Evolutionary conservation across 2,888 invertebrate species (phyloP).

Genomic region (Apeira syringaria): DNA sequence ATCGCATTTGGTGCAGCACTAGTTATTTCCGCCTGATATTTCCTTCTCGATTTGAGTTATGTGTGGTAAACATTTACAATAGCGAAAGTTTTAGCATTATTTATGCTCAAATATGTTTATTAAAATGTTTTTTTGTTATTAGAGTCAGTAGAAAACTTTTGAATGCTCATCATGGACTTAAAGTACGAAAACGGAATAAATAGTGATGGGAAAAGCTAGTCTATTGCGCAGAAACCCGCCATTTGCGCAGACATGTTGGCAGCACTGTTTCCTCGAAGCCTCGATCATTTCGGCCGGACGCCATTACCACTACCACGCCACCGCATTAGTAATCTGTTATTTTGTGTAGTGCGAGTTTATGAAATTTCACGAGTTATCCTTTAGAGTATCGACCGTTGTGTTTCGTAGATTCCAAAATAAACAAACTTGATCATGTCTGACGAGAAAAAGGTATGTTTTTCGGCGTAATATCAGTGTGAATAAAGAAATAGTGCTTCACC

Average conservation of each 20-base stretch:
- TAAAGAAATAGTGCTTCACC: conserved; percentile 45
- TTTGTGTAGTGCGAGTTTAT: conserved; percentile 60
- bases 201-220: conserved; percentile 17
- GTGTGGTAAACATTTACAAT: too few relatives aligned
- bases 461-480: conserved; percentile 59
- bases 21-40: not conserved
- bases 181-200: conserved; percentile 13
- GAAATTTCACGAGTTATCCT: conserved; percentile 47
- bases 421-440: conserved; percentile 82
- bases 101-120: too few relatives aligned
- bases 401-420: conserved; percentile 52
- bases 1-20: not conserved
- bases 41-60: too few relatives aligned
- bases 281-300: conserved; percentile 55
- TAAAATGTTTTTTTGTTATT: too few relatives aligned
- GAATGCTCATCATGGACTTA: too few relatives aligned
- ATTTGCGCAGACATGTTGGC: conserved; percentile 67
- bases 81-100: too few relatives aligned
- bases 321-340: conserved; percentile 68
- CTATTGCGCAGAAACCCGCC: conserved; percentile 66
- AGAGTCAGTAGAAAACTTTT: too few relatives aligned
- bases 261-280: conserved; percentile 77
- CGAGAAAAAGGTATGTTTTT: conserved; percentile 85
- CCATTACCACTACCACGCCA: conserved; percentile 78
- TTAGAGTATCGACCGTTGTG: conserved; percentile 48